phyloP scores from a whole-genome alignment of 1,140 invertebrate genomes.

The Zaprionus ornatus region DNA sequence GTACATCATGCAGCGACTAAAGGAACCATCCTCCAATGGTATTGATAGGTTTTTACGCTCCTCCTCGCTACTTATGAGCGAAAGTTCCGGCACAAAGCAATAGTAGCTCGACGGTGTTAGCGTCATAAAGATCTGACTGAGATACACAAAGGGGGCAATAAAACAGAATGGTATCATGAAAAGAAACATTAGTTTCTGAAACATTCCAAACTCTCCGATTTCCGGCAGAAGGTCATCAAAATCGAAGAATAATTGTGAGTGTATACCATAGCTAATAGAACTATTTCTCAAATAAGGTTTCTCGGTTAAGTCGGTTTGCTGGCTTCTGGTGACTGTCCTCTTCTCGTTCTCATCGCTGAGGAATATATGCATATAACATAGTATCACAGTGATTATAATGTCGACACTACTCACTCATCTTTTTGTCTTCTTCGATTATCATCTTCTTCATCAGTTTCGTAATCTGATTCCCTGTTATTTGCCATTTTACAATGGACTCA shows the following conservation, averaged over 20 bases:
- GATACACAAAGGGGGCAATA: slow-evolving; percentile 93
- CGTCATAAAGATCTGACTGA: slow-evolving; percentile 93
- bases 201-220: slow-evolving; percentile 93
- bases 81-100: slow-evolving; percentile 89
- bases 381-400: neutral
- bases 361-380: neutral
- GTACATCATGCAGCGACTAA: slow-evolving; percentile 88
- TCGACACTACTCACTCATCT: neutral
- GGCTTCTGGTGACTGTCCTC: too few relatives aligned
- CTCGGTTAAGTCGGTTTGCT: neutral
- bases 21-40: slow-evolving; percentile 85
- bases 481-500: neutral
- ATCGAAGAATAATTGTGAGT: slow-evolving; percentile 84
- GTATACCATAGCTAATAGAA: neutral
- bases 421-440: neutral
- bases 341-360: neutral
- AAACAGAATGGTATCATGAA: slow-evolving; percentile 93
- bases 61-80: slow-evolving; percentile 9
- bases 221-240: slow-evolving; percentile 93
- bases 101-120: slow-evolving; percentile 90
- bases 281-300: neutral
- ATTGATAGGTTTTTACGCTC: slow-evolving; percentile 85
- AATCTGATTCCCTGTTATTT: neutral
- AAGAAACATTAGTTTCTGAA: slow-evolving; percentile 92
- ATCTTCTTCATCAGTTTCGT: neutral